Evolutionary conservation across 30 jellyfish, hydroid and myxozoan species (phyloP), one percentile per base, ranked within the genome.

Genomic region (Aurelia aurita complex sp. Pacific): DNA sequence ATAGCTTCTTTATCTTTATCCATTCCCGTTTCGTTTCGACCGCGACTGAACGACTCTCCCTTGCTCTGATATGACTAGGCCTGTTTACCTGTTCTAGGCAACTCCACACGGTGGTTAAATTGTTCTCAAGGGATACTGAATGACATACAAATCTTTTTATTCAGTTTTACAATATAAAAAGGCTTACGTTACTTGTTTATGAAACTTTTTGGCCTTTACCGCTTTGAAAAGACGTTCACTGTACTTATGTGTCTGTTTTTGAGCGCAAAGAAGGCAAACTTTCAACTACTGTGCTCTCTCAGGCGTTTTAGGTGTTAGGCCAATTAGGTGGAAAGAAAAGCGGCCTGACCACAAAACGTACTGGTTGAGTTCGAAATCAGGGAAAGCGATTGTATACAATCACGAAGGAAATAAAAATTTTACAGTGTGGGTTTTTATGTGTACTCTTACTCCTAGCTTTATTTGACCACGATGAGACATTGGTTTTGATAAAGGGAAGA

Each of bases 1-100:
- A 84, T 60, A 8, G 93, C 84, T 64, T 84, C 93, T 75, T 84
- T 84, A 80, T 84, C 87, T 85, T 46, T 46, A 1, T 46, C 57
- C 57, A 46, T 46, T 9, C 2, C 57, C 4, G 57, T 46, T 9
- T 46, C 14, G 15, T 6, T 46, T 46, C 15, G 57, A 46, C 57
- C 15, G 14, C 57, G 57, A 9, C 14, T 46, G 57, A 46, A 7
- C 14, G 14, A 1, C 57, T 46, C 57, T 40, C 52, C 6, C 52
- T 40, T 46, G 57, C 57, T 46, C 9, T 2, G 52, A 40, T 40
- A 40, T 46, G 57, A 46, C 57, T 46, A 46, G 57, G 57, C 57
- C 57, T 46, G 57, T 46, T 46, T 5, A 46, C 57, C 57, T 46
- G 57, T 46, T 46, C 14, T 46, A 6, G 15, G 57, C 57, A 46